phyloP scores from a whole-genome alignment of 2,797 vertebrate genomes.

The Hephaestus fuliginosus region DNA sequence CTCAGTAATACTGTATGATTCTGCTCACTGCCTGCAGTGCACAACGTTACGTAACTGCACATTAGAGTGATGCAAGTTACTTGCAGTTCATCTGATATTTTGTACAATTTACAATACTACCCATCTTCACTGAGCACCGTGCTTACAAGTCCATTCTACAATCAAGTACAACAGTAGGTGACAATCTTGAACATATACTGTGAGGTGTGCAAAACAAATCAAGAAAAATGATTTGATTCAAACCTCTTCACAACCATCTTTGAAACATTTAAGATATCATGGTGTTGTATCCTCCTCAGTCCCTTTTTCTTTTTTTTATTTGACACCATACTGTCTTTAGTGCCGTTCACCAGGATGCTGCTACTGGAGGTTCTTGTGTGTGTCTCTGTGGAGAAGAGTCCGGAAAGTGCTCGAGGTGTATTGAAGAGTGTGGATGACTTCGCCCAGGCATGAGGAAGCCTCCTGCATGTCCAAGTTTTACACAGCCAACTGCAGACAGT shows the following conservation, averaged over 20 bases:
- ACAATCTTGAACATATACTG: slow-evolving; percentile 61
- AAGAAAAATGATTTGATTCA: slow-evolving; percentile 46
- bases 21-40: slow-evolving; percentile 81
- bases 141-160: slow-evolving; percentile 51
- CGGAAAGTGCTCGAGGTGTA: slow-evolving; percentile 64
- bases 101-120: slow-evolving; percentile 73
- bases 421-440: slow-evolving; percentile 49
- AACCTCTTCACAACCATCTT: slow-evolving; percentile 29
- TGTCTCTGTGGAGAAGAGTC: slow-evolving; percentile 62
- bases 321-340: slow-evolving; percentile 43
- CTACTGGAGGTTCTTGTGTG: slow-evolving; percentile 52
- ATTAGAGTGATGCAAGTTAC: slow-evolving; percentile 61
- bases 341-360: slow-evolving; percentile 38
- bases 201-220: slow-evolving; percentile 65
- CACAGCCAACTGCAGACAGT: slow-evolving; percentile 41
- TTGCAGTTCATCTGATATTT: slow-evolving; percentile 64
- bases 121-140: slow-evolving; percentile 59
- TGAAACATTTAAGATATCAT: slow-evolving; percentile 30
- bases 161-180: slow-evolving; percentile 61
- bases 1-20: slow-evolving; percentile 68
- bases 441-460: slow-evolving; percentile 40
- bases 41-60: slow-evolving; percentile 71
- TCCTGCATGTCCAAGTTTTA: slow-evolving; percentile 50
- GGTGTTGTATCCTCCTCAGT: slow-evolving; percentile 19
- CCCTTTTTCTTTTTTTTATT: slow-evolving; percentile 2